Evolutionary conservation across 2,797 vertebrate species (phyloP), one percentile per base, ranked within the genome.

Genomic region (Pangasius sanitwongsei): DNA sequence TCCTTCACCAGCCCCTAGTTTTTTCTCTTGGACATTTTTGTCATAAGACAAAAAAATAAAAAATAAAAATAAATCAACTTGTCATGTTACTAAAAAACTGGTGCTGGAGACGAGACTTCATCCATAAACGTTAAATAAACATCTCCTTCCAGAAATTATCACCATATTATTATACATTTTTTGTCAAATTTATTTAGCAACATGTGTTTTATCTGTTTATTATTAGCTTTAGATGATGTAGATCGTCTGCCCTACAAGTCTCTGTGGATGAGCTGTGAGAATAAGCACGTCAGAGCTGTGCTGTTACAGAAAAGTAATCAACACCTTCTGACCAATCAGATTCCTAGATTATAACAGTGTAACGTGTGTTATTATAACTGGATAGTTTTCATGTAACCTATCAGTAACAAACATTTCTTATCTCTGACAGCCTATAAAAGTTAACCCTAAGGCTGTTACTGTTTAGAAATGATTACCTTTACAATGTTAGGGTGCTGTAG

Each of bases 401-500:
- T 15, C 34, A 63, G 1, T 9, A 83, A 18, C 7, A 18, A 41
- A 41, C 80, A n/a, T 48, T 50, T 50, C 37, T 63, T 8, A 65
- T 83, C 59, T 4, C 59, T 20, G 11, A 61, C 48, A n/a, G 74
- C 25, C 25, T 50, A 25, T 25, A 75, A 48, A 48, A 50, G 50
- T 55, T n/a, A 53, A 20, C 25, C 44, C 13, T 25, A 6, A 48
- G 53, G 15, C 1, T 25, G 3, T 41, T 63, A 7, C 6, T 50
- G 83, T 31, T 69, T 31, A 31, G 11, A 34, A 80, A 25, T 25
- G 18, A 28, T 74, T 65, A 88, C 70, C 87, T 88, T 93, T 11
- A 98, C 95, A 93, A 98, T 93, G 90, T 98, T 97, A n/a, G 97
- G 97, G 88, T 97, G 97, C 82, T 92, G 94, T 86, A 98, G 92